Percentiles rank a stretch among this genome's conserved stretches.
These are phyloP conservation scores for Drosophila monieri DNA, from an alignment of 2,888 invertebrate genomes.

Conservation along the genomic window DNA sequence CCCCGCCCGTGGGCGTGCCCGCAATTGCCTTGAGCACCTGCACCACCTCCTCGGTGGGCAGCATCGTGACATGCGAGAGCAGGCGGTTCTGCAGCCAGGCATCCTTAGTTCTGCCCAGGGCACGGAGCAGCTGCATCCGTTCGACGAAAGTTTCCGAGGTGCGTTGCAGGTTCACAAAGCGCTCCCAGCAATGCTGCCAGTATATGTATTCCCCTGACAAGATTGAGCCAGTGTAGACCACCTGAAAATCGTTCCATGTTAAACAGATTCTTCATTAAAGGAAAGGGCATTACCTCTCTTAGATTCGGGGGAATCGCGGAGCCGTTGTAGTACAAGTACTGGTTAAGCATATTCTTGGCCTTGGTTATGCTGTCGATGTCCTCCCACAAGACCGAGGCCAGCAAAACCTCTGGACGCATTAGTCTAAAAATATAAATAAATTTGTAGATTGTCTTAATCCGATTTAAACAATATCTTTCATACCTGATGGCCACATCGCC, in stretches of 20 bases:
- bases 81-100: slow-evolving; percentile 84
- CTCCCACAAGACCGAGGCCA: slow-evolving; percentile 84
- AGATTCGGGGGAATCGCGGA: slow-evolving; percentile 82
- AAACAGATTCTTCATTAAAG: not conserved
- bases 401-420: slow-evolving; percentile 82
- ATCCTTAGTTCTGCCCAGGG: slow-evolving; percentile 84
- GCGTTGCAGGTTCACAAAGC: slow-evolving; percentile 81
- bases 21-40: slow-evolving; percentile 84
- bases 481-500: slow-evolving; percentile 82
- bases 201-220: slow-evolving; percentile 84
- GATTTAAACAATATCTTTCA: not conserved
- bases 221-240: slow-evolving; percentile 84
- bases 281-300: slow-evolving; percentile 78
- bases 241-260: slow-evolving; percentile 56
- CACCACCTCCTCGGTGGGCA: slow-evolving; percentile 83
- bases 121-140: slow-evolving; percentile 83
- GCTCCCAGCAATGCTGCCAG: slow-evolving; percentile 84
- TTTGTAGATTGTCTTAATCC: not conserved
- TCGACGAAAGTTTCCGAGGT: slow-evolving; percentile 83
- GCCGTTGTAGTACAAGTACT: slow-evolving; percentile 81
- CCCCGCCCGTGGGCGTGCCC: slow-evolving; percentile 84
- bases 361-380: slow-evolving; percentile 82
- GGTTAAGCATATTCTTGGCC: slow-evolving; percentile 82
- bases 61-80: slow-evolving; percentile 83
- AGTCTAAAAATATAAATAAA: slow-evolving; percentile 62